phyloP scores from a whole-genome alignment of 1,140 invertebrate species.

The Atta cephalotes region DNA sequence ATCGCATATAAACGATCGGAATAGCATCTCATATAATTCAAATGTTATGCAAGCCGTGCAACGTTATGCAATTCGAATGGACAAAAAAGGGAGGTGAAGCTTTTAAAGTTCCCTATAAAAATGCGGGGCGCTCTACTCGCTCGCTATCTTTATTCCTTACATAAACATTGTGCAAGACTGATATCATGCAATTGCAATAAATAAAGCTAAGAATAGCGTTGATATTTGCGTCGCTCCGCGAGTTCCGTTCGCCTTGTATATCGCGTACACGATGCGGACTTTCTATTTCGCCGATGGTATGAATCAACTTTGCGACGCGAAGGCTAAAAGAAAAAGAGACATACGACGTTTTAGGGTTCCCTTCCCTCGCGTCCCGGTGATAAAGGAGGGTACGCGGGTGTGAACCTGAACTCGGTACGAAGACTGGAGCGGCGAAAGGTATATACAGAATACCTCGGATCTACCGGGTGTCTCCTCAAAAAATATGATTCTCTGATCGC shows the following conservation, averaged over 20 bases:
- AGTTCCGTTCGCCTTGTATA: slow-evolving; percentile 39
- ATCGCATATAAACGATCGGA: slow-evolving; percentile 35
- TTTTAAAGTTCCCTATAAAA: slow-evolving; percentile 39
- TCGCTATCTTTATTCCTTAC: slow-evolving; percentile 50
- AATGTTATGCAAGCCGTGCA: slow-evolving; percentile 21
- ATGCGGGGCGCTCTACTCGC: slow-evolving; percentile 3
- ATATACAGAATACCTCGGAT: slow-evolving; percentile 11
- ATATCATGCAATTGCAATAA: slow-evolving; percentile 60
- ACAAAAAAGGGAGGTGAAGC: slow-evolving; percentile 19
- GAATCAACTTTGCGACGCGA: slow-evolving; percentile 44
- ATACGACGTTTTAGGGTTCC: slow-evolving; percentile 43
- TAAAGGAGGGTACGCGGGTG: slow-evolving; percentile 67
- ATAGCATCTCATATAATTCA: slow-evolving; percentile 30
- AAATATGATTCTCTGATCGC: neutral
- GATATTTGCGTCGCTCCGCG: slow-evolving; percentile 50
- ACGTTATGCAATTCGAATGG: slow-evolving; percentile 16
- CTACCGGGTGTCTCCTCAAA: neutral
- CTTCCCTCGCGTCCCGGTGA: slow-evolving; percentile 33
- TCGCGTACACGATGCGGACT: slow-evolving; percentile 22
- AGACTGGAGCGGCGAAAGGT: slow-evolving; percentile 65
- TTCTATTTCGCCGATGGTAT: slow-evolving; percentile 56
- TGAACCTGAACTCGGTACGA: slow-evolving; percentile 71
- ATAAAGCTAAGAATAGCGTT: slow-evolving; percentile 62
- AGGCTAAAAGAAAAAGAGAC: slow-evolving; percentile 41
- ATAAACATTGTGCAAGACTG: slow-evolving; percentile 57